Evolutionary conservation across 2,888 invertebrate genomes (phyloP).

Genomic region (Phorcus lineatus): DNA sequence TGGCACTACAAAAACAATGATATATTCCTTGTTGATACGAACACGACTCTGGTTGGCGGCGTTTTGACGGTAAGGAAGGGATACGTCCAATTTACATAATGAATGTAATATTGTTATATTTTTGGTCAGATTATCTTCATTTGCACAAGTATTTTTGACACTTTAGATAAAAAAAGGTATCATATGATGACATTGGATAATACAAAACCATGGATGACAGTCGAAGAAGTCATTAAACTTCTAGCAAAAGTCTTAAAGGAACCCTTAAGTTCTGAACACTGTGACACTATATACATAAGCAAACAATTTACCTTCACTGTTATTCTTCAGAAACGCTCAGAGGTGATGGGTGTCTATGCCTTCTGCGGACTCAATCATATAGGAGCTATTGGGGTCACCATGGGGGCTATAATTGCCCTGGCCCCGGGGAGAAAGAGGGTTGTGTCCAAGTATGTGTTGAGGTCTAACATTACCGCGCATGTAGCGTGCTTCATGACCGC

Average conservation of each 20-base stretch:
- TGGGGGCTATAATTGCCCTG: slow-evolving; percentile 38
- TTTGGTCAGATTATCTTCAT: too few species aligned
- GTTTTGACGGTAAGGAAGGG: slow-evolving; percentile 47
- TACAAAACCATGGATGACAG: too few species aligned
- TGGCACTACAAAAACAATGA: slow-evolving; percentile 40
- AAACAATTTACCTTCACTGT: too few species aligned
- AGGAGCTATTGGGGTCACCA: slow-evolving; percentile 35
- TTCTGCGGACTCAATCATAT: slow-evolving; percentile 47
- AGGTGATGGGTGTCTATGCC: slow-evolving; percentile 41
- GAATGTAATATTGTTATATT: too few species aligned
- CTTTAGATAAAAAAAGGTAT: too few species aligned
- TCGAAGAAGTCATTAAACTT: too few species aligned
- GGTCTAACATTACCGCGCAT: slow-evolving; percentile 40
- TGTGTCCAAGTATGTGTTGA: slow-evolving; percentile 28
- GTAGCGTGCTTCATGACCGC: slow-evolving; percentile 52
- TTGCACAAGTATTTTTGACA: too few species aligned
- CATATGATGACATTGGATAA: too few species aligned
- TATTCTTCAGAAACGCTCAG: slow-evolving; percentile 41
- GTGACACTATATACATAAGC: too few species aligned
- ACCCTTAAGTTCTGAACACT: too few species aligned
- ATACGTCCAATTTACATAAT: background rate
- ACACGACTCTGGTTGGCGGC: slow-evolving; percentile 45
- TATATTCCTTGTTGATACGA: slow-evolving; percentile 43
- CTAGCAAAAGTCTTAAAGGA: too few species aligned
- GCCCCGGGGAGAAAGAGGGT: slow-evolving; percentile 38